Base-by-base conservation (phyloP, 2,797 vertebrate species). In the Merluccius polli region DNA sequence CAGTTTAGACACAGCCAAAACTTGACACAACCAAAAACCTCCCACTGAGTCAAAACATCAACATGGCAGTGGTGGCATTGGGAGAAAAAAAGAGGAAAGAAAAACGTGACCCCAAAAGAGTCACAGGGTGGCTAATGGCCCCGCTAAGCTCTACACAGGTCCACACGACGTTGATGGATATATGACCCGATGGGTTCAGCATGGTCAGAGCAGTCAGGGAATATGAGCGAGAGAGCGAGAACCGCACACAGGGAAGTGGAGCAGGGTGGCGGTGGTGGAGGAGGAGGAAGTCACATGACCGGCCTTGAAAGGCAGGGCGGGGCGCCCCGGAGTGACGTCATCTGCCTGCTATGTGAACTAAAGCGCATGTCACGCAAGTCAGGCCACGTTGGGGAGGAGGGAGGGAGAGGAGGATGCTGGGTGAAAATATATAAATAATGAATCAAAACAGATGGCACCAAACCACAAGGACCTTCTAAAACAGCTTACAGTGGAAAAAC, bases 401-500 rank as follows among this genome's bases (percentile, higher is more conserved):
- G 71, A 35, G 35, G 77, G 82, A 78, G 67, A 78, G 48, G 80
- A 72, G 44, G 67, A 79, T 79, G 81, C 73, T 83, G 83, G 80
- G 85, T 74, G 72, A 63, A 88, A 84, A 86, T 87, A 90, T 86
- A 90, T 90, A 92, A 93, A 91, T 91, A 91, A 90, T 81, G 70
- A 84, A 63, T 82, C 69, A 87, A 92, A 90, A 83, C 92, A 92
- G 91, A 93, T 93, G 91, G 91, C 84, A 75, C 36, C 33, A 48
- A 87, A 87, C 82, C 80, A 52, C 86, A 86, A 89, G 88, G 89
- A 77, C 87, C 82, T 88, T 72, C 88, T 90, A 89, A 89, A 92
- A 93, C 84, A 88, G 91, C 90, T 92, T 92, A 92, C 89, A 90
- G 91, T 89, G 81, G 88, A 88, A 89, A 88, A 90, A 91, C 83